Evolutionary conservation across 1,140 invertebrate genomes (phyloP).

Genomic region (Aphis gossypii): DNA sequence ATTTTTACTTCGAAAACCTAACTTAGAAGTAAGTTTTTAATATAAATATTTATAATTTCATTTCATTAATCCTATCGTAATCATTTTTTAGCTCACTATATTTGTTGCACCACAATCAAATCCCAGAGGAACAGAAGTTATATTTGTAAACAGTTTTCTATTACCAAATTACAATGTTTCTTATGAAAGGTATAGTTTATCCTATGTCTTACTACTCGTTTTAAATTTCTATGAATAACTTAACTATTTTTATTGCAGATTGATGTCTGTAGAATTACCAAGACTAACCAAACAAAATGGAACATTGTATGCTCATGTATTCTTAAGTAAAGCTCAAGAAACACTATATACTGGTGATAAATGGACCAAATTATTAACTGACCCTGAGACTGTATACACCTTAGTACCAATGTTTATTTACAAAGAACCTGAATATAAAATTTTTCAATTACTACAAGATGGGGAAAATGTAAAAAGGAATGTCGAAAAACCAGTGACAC

Average conservation of each 20-base stretch:
- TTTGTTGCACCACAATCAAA: constrained; percentile 42
- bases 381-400: constrained; percentile 34
- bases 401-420: constrained; percentile 52
- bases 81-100: constrained; percentile 17
- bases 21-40: constrained; percentile 45
- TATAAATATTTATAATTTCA: constrained; percentile 5
- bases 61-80: neutral
- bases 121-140: constrained; percentile 27
- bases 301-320: constrained; percentile 43
- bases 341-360: neutral
- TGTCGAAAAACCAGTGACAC: constrained; percentile 45
- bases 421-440: constrained; percentile 46
- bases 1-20: constrained; percentile 37
- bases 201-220: neutral
- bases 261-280: constrained; percentile 38
- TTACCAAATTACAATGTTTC: constrained; percentile 37
- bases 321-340: constrained; percentile 30
- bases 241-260: constrained; percentile 21
- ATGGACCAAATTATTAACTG: constrained; percentile 40
- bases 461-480: constrained; percentile 9
- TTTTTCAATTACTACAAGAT: constrained; percentile 50
- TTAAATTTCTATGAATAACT: neutral
- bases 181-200: constrained; percentile 45
- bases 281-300: constrained; percentile 37
- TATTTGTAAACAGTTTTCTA: neutral